A percentile compares a stretch with the other conserved stretches of the same genome.
Conservation (phyloP, 2,113 vertebrate genomes). For the Condylura cristata region DNA sequence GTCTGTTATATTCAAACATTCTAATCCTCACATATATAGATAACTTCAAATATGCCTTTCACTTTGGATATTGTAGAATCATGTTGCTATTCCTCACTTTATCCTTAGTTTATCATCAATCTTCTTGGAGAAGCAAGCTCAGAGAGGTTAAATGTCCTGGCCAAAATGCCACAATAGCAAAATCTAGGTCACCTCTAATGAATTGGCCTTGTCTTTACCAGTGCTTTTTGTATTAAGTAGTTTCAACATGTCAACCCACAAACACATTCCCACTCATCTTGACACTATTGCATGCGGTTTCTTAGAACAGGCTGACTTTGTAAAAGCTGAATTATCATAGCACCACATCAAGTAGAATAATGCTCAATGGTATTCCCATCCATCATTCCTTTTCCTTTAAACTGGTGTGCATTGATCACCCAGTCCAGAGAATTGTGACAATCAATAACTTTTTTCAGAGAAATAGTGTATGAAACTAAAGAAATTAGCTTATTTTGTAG, state of each 20-base stretch:
- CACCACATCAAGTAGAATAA: conserved; percentile 66
- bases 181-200: not conserved
- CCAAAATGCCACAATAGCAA: not conserved
- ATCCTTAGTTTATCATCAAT: not conserved
- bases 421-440: conserved; percentile 78
- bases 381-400: conserved; percentile 79
- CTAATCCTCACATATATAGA: not conserved
- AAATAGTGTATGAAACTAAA: conserved; percentile 80
- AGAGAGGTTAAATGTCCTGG: not conserved
- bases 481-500: conserved; percentile 85
- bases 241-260: conserved; percentile 32
- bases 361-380: conserved; percentile 80
- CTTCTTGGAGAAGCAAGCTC: not conserved
- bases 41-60: not conserved
- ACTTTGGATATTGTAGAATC: not conserved
- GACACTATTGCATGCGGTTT: conserved; percentile 49
- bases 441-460: conserved; percentile 84
- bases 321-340: conserved; percentile 71
- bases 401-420: conserved; percentile 82
- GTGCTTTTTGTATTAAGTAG: not conserved
- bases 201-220: not conserved
- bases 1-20: not conserved
- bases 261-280: not conserved
- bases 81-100: not conserved
- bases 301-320: conserved; percentile 64